phyloP scores from a whole-genome alignment of 2,888 invertebrate genomes.

The Choreutis nemorana region DNA sequence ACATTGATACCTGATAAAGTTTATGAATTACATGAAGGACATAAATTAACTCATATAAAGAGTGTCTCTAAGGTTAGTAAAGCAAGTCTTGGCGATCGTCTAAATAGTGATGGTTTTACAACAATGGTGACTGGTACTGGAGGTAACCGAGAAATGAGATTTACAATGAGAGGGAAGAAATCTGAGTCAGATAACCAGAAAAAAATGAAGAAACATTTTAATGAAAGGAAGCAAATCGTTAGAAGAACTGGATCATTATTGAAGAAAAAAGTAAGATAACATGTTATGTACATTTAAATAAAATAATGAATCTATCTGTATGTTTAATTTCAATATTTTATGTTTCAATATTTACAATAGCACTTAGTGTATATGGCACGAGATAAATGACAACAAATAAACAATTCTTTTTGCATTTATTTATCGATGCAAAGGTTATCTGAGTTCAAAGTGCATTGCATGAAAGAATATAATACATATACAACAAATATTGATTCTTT shows the following conservation, averaged over 20 bases:
- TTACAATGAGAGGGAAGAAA: constrained; percentile 68
- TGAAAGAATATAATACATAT: no score
- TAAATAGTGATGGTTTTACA: constrained; percentile 66
- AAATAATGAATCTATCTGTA: no score
- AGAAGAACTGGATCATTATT: constrained; percentile 45
- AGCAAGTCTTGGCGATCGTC: constrained; percentile 76
- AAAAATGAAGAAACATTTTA: constrained; percentile 71
- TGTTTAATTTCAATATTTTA: no score
- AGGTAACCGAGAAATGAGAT: constrained; percentile 85
- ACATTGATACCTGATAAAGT: constrained; percentile 21
- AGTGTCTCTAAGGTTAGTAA: constrained; percentile 63
- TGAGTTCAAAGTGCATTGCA: no score
- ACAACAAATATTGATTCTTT: no score
- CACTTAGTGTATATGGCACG: no score
- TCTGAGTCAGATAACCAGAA: constrained; percentile 62
- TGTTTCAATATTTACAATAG: no score
- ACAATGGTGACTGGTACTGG: constrained; percentile 59
- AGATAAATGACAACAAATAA: no score
- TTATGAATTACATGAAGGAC: constrained; percentile 50
- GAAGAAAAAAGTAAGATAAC: constrained; percentile 22
- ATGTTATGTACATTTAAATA: no score
- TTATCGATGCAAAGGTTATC: no score
- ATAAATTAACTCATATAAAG: constrained; percentile 55
- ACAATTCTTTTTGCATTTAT: no score
- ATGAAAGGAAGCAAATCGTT: constrained; percentile 73